These are phyloP conservation scores for Leptatherina wallacei DNA, from an alignment of 2,797 vertebrate species.

Conservation along the genomic window DNA sequence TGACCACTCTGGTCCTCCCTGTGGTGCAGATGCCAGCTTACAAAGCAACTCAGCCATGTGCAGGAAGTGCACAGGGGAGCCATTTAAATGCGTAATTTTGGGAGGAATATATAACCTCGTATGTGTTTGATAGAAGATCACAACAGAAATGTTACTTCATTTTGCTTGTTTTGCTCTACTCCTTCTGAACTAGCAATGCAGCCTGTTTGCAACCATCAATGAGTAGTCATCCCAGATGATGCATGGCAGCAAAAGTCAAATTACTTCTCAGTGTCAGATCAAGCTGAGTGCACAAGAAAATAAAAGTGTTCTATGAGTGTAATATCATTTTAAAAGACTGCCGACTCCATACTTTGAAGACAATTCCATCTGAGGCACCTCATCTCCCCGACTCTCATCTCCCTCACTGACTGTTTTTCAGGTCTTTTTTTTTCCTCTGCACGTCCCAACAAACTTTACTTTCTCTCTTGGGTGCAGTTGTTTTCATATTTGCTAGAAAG, in stretches of 20 bases:
- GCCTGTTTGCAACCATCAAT: conserved; percentile 32
- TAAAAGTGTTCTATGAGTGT: conserved; percentile 38
- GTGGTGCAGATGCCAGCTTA: conserved; percentile 57
- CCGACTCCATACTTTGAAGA: conserved; percentile 48
- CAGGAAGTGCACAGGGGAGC: conserved; percentile 33
- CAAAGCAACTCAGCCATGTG: conserved; percentile 60
- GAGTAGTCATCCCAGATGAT: conserved; percentile 39
- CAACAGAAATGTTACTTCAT: conserved; percentile 7
- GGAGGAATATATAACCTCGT: background rate
- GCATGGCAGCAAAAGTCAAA: conserved; percentile 55
- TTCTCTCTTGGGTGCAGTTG: conserved; percentile 55
- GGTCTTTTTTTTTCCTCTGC: conserved; percentile 18
- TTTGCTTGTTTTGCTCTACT: conserved; percentile 21
- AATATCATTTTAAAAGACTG: conserved; percentile 56
- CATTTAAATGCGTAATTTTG: conserved; percentile 14
- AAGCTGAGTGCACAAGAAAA: conserved; percentile 48
- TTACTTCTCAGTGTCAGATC: conserved; percentile 46
- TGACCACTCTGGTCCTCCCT: conserved; percentile 57
- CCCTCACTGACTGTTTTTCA: conserved; percentile 45
- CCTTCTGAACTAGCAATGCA: conserved; percentile 33
- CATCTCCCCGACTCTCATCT: conserved; percentile 43
- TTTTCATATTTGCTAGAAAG: conserved; percentile 41
- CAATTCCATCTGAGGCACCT: conserved; percentile 55
- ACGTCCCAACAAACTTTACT: conserved; percentile 60
- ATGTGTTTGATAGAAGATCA: conserved; percentile 18